A percentile compares a stretch with the other conserved stretches of the same genome.
phyloP scores from a whole-genome alignment of 2,888 invertebrate species.

The Drosophila borborema region DNA sequence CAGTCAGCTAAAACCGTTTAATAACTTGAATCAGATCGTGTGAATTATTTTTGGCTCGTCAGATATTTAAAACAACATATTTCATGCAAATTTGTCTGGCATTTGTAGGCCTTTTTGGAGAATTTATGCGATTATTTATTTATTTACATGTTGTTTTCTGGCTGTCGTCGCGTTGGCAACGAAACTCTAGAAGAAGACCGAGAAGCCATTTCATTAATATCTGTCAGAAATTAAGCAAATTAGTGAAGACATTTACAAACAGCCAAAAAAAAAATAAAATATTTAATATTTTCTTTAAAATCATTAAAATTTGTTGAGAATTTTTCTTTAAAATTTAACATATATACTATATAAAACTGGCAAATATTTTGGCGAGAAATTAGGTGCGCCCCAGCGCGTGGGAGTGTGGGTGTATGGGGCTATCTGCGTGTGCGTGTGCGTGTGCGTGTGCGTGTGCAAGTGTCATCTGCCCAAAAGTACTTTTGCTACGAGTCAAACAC shows the following conservation, averaged over 20 bases:
- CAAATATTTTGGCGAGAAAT: slow-evolving; percentile 53
- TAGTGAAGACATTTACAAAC: slow-evolving; percentile 63
- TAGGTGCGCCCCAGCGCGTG: slow-evolving; percentile 58
- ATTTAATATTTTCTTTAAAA: slow-evolving; percentile 36
- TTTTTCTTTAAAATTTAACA: not conserved
- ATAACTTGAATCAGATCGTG: not conserved
- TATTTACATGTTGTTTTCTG: slow-evolving; percentile 61
- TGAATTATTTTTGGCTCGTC: slow-evolving; percentile 42
- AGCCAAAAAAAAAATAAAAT: slow-evolving; percentile 34
- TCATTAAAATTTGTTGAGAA: not conserved
- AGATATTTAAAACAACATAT: slow-evolving; percentile 51
- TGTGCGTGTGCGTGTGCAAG: slow-evolving; percentile 68
- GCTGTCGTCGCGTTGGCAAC: slow-evolving; percentile 50
- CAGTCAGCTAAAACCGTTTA: not conserved
- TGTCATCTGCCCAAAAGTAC: slow-evolving; percentile 34
- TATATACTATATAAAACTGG: slow-evolving; percentile 1
- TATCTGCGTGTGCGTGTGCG: slow-evolving; percentile 68
- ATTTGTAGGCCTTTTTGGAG: slow-evolving; percentile 54
- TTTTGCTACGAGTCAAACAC: not conserved
- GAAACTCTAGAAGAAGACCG: slow-evolving; percentile 8
- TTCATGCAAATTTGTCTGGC: slow-evolving; percentile 55
- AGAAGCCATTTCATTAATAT: slow-evolving; percentile 15
- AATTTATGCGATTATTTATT: slow-evolving; percentile 53
- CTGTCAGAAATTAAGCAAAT: slow-evolving; percentile 76
- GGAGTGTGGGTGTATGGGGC: slow-evolving; percentile 27